Conservation (phyloP, 2,888 invertebrate species). For the Caradrina kadenii region DNA sequence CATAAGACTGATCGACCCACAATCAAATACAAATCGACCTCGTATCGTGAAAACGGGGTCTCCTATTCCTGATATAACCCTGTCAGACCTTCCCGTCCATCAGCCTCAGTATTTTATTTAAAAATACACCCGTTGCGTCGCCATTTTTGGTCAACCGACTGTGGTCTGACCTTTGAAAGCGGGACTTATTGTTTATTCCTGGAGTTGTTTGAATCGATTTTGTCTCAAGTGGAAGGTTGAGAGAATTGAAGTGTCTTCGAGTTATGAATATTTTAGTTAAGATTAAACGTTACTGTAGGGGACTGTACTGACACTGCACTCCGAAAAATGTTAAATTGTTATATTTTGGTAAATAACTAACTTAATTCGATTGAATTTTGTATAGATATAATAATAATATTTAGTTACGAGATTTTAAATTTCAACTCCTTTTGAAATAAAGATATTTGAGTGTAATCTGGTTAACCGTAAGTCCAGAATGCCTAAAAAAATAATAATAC, state of each 20-base stretch:
- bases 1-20: constrained; percentile 15
- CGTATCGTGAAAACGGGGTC: constrained; percentile 44
- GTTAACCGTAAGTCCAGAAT: too few species aligned
- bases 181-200: constrained; percentile 64
- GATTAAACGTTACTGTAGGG: constrained; percentile 19
- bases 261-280: constrained; percentile 45
- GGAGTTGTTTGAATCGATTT: constrained; percentile 58
- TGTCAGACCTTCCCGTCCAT: constrained; percentile 39
- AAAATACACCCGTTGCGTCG: constrained; percentile 54
- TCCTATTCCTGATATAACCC: constrained; percentile 50
- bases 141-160: constrained; percentile 63
- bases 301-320: too few species aligned
- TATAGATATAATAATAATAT: too few species aligned
- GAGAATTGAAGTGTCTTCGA: constrained; percentile 30
- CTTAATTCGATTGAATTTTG: too few species aligned
- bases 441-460: too few species aligned
- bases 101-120: constrained; percentile 43
- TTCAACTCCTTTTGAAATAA: too few species aligned
- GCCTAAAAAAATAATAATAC: too few species aligned
- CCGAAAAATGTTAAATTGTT: too few species aligned
- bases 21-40: constrained; percentile 35
- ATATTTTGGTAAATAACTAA: too few species aligned
- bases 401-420: too few species aligned
- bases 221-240: constrained; percentile 52
- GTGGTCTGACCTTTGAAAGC: constrained; percentile 62